Base-by-base conservation (phyloP, 2,797 vertebrate species). In the Acomys russatus region DNA sequence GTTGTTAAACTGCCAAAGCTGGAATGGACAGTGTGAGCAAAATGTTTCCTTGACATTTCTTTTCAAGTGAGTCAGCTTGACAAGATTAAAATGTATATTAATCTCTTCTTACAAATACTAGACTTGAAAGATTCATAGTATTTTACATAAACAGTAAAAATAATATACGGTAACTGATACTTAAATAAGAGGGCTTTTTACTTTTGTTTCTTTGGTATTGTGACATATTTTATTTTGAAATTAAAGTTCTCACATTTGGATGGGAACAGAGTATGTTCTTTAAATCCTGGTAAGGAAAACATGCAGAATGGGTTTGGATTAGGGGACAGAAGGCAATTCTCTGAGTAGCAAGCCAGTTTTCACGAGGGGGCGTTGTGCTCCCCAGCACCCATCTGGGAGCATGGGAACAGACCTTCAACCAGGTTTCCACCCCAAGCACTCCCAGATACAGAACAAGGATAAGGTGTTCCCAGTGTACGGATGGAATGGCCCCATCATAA, bases 211-310 rank as follows among this genome's bases (percentile, higher is more conserved):
- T 97, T 97, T 97, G 85, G 91, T 88, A 51, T 90, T 97, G 84
- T 98, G 93, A 91, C 93, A 61, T 96, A 95, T 80, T 98, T 96
- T 93, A 93, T 98, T 97, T 94, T 98, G 97, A 98, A 98, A 98
- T 97, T 96, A 96, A 98, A 96, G 94, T 89, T 79, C 71, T 85
- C 76, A 89, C 94, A 98, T 28, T 96, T 97, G 92, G 94, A 94
- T 56, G 91, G 91, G 93, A 91, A 90, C 70, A 64, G 90, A 85
- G 95, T 89, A 98, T 97, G 23, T 95, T 98, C 95, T 90, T 97
- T 95, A 97, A 96, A 97, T 96, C 1, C 80, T 96, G 66, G 95
- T 96, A 97, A 94, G 90, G 95, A 94, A 97, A 91, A 89, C 91
- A 94, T 28, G 74, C 61, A 88, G 93, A 68, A 97, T 97, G 95